phyloP scores from a whole-genome alignment of 2,888 invertebrate species.

The Thysanoteuthis rhombus region DNA sequence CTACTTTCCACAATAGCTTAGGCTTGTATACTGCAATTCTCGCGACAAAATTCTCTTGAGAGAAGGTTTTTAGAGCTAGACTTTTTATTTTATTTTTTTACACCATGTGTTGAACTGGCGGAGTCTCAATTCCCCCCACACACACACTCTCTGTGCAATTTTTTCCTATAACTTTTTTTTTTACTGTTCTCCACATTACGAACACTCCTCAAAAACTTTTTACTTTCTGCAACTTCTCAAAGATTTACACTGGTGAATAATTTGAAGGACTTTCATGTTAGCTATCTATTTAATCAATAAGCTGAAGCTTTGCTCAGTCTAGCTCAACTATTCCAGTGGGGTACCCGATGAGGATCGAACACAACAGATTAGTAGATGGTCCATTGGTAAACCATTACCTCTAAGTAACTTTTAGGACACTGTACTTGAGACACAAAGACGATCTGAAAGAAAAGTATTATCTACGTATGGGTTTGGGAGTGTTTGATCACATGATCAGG shows the following conservation, averaged over 20 bases:
- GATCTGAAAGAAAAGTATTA: not conserved
- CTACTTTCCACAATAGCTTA: not conserved
- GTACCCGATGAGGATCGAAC: not conserved
- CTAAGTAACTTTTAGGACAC: no score
- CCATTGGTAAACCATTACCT: not conserved
- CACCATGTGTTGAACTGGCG: constrained; percentile 12
- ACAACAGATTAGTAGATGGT: not conserved
- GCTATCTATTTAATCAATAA: not conserved
- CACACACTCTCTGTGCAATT: no score
- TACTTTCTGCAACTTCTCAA: not conserved
- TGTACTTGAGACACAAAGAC: not conserved
- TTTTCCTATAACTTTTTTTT: not conserved
- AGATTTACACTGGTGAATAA: not conserved
- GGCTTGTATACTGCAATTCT: not conserved
- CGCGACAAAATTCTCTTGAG: constrained; percentile 12
- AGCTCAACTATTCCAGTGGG: no score
- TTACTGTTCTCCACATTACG: not conserved
- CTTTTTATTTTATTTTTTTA: not conserved
- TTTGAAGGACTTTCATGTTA: not conserved
- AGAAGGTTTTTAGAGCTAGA: not conserved
- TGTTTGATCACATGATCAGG: no score
- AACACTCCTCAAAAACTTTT: not conserved
- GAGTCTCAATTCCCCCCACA: no score
- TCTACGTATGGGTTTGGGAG: not conserved
- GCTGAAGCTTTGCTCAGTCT: not conserved